phyloP scores from a whole-genome alignment of 2,888 invertebrate genomes.

The Mythimna vitellina region DNA sequence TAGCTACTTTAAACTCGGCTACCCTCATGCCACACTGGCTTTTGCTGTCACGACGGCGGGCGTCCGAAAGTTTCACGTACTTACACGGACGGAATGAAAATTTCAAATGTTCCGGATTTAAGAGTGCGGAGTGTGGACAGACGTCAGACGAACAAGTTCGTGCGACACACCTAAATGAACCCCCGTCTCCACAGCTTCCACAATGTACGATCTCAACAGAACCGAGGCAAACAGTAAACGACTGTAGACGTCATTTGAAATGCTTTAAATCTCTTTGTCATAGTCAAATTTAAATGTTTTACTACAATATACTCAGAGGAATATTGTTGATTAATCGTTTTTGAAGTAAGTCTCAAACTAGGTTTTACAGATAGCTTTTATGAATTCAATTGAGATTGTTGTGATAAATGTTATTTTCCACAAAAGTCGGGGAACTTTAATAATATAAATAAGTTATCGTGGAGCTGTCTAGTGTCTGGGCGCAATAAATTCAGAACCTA shows the following conservation, averaged over 20 bases:
- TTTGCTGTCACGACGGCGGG: slow-evolving; percentile 63
- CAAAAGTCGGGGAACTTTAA: slow-evolving; percentile 31
- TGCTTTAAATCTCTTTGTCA: slow-evolving; percentile 48
- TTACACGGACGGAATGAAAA: slow-evolving; percentile 69
- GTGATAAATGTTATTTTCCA: slow-evolving; percentile 55
- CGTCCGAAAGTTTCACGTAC: slow-evolving; percentile 66
- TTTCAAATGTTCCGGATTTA: slow-evolving; percentile 73
- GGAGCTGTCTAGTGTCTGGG: slow-evolving; percentile 13
- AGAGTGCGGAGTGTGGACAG: slow-evolving; percentile 66
- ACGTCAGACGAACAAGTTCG: slow-evolving; percentile 63
- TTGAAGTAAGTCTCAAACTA: slow-evolving; percentile 42
- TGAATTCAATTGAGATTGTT: slow-evolving; percentile 44
- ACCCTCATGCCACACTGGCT: slow-evolving; percentile 65
- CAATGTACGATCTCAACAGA: slow-evolving; percentile 63
- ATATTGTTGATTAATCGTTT: slow-evolving; percentile 51
- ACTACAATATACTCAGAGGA: slow-evolving; percentile 21
- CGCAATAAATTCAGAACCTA: slow-evolving; percentile 7
- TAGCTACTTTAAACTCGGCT: slow-evolving; percentile 60
- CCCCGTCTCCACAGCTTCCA: slow-evolving; percentile 35
- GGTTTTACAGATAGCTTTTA: slow-evolving; percentile 37
- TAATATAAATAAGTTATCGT: slow-evolving; percentile 21
- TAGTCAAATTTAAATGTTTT: slow-evolving; percentile 46
- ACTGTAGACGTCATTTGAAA: slow-evolving; percentile 42
- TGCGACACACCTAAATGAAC: slow-evolving; percentile 71
- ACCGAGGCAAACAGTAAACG: slow-evolving; percentile 60